Evolutionary conservation across 2,797 vertebrate species (phyloP).

Genomic region (Poecilia wingei): DNA sequence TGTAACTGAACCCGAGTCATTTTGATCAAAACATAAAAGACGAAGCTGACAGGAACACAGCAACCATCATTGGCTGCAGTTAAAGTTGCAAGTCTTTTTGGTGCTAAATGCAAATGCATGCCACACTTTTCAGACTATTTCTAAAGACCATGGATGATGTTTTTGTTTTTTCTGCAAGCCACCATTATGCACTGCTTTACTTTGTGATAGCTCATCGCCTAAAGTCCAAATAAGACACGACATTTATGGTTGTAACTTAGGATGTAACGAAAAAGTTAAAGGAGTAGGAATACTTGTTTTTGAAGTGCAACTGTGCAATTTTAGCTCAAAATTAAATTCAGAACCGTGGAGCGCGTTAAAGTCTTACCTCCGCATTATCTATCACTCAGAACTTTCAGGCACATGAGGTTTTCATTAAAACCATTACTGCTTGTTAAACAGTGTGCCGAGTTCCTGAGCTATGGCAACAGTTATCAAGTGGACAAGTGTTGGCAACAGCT

Average conservation of each 20-base stretch:
- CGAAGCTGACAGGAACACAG: neutral
- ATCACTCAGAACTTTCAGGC: conserved; percentile 1
- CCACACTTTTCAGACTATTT: neutral
- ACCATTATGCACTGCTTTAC: neutral
- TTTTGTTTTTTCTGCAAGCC: neutral
- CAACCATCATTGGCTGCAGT: neutral
- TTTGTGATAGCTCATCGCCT: neutral
- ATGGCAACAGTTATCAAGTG: conserved; percentile 67
- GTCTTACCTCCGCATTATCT: neutral
- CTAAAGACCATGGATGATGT: neutral
- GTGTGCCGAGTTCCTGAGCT: conserved; percentile 38
- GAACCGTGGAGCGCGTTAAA: neutral
- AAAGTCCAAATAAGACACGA: neutral
- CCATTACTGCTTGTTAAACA: conserved; percentile 66
- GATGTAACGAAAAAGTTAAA: neutral
- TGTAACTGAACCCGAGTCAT: neutral
- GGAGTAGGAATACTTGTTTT: neutral
- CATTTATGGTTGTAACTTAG: neutral
- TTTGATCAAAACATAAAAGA: neutral
- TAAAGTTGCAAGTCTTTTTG: neutral
- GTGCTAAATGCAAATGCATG: neutral
- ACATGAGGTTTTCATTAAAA: conserved; percentile 53
- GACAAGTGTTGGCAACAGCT: conserved; percentile 81
- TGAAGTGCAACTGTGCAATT: neutral
- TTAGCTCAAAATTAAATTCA: neutral